Evolutionary conservation across 2,888 invertebrate species (phyloP).

Genomic region (Macrophya alboannulata): DNA sequence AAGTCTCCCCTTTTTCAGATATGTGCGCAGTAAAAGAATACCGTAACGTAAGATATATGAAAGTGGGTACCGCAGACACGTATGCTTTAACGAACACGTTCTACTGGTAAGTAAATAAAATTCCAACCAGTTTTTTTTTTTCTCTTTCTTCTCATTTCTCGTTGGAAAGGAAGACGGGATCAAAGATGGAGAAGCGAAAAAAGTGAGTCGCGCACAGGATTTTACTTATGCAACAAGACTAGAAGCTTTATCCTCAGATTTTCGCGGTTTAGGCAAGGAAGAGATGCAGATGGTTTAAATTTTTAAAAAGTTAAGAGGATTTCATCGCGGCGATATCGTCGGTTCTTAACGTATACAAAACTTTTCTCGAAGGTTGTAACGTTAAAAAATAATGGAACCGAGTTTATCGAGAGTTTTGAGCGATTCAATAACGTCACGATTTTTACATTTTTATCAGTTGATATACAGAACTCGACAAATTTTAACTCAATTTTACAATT

Average conservation of each 20-base stretch:
- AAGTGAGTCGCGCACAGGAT: constrained; percentile 36
- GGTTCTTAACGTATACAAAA: constrained; percentile 29
- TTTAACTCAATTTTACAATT: background rate
- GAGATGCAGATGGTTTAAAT: constrained; percentile 48
- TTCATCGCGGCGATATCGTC: constrained; percentile 38
- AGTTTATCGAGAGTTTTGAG: constrained; percentile 38
- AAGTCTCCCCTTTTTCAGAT: constrained; percentile 19
- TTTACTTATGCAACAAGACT: constrained; percentile 49
- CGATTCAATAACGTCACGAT: background rate
- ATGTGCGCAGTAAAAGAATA: constrained; percentile 33
- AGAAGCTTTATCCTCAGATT: constrained; percentile 52
- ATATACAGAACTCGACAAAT: background rate
- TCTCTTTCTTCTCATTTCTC: background rate
- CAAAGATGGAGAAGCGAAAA: constrained; percentile 37
- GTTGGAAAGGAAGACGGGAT: constrained; percentile 2
- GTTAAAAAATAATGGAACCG: constrained; percentile 36
- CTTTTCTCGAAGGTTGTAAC: background rate
- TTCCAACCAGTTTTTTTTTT: constrained; percentile 18
- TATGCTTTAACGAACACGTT: constrained; percentile 38
- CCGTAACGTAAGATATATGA: constrained; percentile 14
- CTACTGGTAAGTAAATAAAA: constrained; percentile 19
- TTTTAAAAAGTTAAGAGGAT: constrained; percentile 50
- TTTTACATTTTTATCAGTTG: background rate
- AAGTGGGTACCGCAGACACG: constrained; percentile 30
- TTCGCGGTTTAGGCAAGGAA: constrained; percentile 42